Conservation (phyloP, 2,888 invertebrate genomes). For the Theodoxus fluviatilis region DNA sequence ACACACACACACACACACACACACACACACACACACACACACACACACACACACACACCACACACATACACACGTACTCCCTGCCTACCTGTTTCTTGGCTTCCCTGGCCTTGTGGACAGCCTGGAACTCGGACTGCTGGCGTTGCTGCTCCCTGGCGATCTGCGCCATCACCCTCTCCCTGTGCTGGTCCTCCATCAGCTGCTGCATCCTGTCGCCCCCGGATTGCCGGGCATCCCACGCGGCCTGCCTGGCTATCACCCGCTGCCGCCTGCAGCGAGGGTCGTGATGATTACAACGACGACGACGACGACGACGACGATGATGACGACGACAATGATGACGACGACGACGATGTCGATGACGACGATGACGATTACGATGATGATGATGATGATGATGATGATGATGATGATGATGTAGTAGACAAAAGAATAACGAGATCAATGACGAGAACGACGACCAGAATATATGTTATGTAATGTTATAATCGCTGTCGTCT, state of each 20-base stretch:
- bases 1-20: no score
- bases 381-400: no score
- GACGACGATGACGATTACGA: no score
- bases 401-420: no score
- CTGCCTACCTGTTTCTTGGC: constrained; percentile 43
- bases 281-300: no score
- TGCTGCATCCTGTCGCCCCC: constrained; percentile 46
- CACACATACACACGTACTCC: neutral
- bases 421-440: no score
- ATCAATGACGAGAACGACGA: no score
- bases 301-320: no score
- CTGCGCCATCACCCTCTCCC: constrained; percentile 48
- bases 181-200: constrained; percentile 51
- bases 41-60: neutral
- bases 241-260: constrained; percentile 39
- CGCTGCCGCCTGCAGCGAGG: constrained; percentile 43
- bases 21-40: neutral
- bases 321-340: no score
- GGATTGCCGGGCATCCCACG: constrained; percentile 40
- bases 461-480: no score
- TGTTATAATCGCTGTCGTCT: no score
- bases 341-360: no score
- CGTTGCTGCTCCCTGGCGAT: constrained; percentile 46
- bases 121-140: constrained; percentile 44
- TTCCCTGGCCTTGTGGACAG: constrained; percentile 45